phyloP scores from a whole-genome alignment of 1,140 invertebrate species.

The Drosophila lowei region DNA sequence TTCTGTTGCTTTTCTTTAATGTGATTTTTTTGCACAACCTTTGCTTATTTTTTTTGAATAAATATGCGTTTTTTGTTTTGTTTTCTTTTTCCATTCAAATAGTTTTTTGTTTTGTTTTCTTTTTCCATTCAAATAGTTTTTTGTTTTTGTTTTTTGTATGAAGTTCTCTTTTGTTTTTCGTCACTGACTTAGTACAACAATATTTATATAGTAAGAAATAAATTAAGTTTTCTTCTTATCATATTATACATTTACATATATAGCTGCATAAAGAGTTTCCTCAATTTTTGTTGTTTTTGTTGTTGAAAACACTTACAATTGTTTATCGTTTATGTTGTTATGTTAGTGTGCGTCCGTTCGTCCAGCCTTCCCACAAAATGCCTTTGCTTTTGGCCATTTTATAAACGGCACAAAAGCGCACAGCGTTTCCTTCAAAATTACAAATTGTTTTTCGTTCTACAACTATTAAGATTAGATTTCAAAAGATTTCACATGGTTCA shows the following conservation, averaged over 20 bases:
- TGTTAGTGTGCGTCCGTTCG: conserved; percentile 9
- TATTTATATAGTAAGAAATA: conserved; percentile 80
- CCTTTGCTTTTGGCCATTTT: conserved; percentile 29
- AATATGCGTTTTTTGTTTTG: conserved; percentile 69
- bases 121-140: conserved; percentile 13
- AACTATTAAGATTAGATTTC: conserved; percentile 29
- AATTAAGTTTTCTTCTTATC: conserved; percentile 74
- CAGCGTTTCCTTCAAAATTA: conserved; percentile 56
- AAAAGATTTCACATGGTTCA: conserved; percentile 36
- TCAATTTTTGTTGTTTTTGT: conserved; percentile 46
- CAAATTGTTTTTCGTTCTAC: conserved; percentile 64
- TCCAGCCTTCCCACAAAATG: conserved; percentile 26
- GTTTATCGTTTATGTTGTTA: conserved; percentile 37
- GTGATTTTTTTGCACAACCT: conserved; percentile 81
- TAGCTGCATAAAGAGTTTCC: conserved; percentile 74
- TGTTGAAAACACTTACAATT: conserved; percentile 67
- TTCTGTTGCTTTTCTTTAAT: conserved; percentile 70
- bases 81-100: no score
- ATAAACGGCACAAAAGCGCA: conserved; percentile 32
- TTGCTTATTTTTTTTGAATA: conserved; percentile 76
- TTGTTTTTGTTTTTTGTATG: conserved; percentile 38
- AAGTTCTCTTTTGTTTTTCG: conserved; percentile 43
- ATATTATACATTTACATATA: conserved; percentile 63
- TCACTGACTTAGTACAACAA: conserved; percentile 68
- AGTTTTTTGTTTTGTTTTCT: conserved; percentile 43